Evolutionary conservation across 2,888 invertebrate species (phyloP), one percentile per base, ranked within the genome.

Genomic region (Campaea margaritaria): DNA sequence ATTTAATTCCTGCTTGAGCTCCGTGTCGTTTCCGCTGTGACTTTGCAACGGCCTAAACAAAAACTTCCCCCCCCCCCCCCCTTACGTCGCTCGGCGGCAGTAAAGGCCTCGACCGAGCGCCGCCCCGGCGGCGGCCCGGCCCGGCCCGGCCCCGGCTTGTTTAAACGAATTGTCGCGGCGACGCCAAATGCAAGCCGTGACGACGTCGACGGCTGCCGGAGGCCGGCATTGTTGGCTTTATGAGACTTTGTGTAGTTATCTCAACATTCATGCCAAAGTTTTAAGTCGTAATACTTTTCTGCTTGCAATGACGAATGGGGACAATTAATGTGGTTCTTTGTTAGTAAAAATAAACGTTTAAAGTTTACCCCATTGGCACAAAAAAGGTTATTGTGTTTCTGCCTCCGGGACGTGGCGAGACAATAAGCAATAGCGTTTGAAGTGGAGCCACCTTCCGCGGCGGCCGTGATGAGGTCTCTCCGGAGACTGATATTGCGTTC

Each of bases 1-100:
- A 45, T 38, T 53, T 45, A 46, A 53, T 53, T 53, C 14, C 38
- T 39, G 53, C 34, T 21, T 27, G 52, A 13, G 51, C n/a, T 16
- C 44, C 27, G 14, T 15, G 44, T 45, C 42, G 21, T 27, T 45
- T 13, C 7, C 45, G 28, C 39, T 39, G 53, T 46, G 53, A 45
- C 53, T 45, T 16, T 34, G 11, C 46, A 13, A 13, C 11, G 12
- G 34, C 46, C 15, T 46, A 31, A 28, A 46, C 15, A 31, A 46
- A 46, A 46, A 14, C 34, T 34, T 16, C 14, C 21, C 43, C 21
- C 21, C 42, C 21, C 3, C 21, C 21, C 21, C 21, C 21, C n/a
- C n/a, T n/a, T 2, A 21, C 11, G 13, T 2, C 43, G 21, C 43
- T 43, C 43, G 21, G n/a, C 21, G 48, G 21, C 31, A 39, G 39